Evolutionary conservation across 2,113 vertebrate genomes (phyloP).

Genomic region (Ciconia stormi): DNA sequence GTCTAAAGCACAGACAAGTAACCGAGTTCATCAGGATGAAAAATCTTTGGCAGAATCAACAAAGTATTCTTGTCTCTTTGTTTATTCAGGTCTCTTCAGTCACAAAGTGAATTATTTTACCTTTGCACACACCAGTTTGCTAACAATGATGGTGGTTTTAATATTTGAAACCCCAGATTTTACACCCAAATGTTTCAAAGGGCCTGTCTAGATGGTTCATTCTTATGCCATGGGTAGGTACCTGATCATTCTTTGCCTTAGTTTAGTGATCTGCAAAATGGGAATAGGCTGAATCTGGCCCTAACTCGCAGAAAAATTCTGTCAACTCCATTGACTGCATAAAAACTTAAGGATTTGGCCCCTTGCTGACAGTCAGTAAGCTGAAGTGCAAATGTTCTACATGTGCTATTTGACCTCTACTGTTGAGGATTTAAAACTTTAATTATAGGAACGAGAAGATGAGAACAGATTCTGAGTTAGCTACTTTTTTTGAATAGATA

Average conservation of each 20-base stretch:
- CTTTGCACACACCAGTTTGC: background rate
- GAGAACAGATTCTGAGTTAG: constrained; percentile 70
- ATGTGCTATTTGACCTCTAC: constrained; percentile 69
- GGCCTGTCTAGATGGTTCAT: background rate
- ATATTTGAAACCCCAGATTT: background rate
- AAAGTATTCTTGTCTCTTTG: background rate
- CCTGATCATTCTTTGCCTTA: background rate
- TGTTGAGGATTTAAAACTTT: constrained; percentile 71
- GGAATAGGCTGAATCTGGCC: background rate
- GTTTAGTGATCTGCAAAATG: constrained; percentile 9
- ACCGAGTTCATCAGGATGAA: background rate
- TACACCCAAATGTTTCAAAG: background rate
- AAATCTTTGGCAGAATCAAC: background rate
- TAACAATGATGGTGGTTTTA: background rate
- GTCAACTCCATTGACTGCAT: background rate
- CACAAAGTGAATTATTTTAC: background rate
- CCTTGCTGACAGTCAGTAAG: constrained; percentile 40
- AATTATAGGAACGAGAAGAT: constrained; percentile 68
- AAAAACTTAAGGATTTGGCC: constrained; percentile 38
- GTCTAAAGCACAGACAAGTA: background rate
- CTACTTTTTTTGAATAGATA: constrained; percentile 71
- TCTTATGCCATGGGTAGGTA: accelerated
- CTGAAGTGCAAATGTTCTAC: constrained; percentile 60
- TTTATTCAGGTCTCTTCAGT: background rate
- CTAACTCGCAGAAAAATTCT: background rate